A percentile compares a stretch with the other conserved stretches of the same genome.
These are phyloP conservation scores for Tenthredo notha DNA, from an alignment of 2,888 invertebrate genomes.

Conservation along the genomic window DNA sequence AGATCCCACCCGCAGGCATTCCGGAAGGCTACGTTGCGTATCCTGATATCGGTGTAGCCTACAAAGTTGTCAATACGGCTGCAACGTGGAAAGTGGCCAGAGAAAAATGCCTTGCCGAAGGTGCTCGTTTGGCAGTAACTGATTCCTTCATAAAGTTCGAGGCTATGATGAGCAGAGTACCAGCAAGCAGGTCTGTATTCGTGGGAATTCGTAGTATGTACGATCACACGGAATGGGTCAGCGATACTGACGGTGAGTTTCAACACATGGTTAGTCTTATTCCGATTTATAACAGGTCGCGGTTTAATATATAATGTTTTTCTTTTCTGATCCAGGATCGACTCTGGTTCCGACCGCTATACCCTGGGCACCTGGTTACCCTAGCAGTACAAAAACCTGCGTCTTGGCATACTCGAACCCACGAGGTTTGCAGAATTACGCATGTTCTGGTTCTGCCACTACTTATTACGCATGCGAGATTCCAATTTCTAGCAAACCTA, in stretches of 20 bases:
- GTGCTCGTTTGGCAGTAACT: conserved; percentile 6
- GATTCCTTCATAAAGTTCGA: neutral
- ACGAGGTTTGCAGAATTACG: neutral
- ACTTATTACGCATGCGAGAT: neutral
- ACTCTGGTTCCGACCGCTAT: neutral
- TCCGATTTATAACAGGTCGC: neutral
- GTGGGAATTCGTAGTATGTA: conserved; percentile 4
- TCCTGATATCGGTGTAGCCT: conserved; percentile 1
- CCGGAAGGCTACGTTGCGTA: neutral
- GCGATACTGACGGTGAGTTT: neutral
- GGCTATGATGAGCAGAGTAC: neutral
- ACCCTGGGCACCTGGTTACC: conserved; percentile 7
- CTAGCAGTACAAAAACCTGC: neutral
- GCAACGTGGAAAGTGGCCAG: neutral
- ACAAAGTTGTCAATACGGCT: neutral
- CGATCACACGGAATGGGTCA: conserved; percentile 15
- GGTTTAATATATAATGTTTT: neutral
- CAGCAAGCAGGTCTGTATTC: neutral
- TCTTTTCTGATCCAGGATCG: neutral
- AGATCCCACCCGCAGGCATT: neutral
- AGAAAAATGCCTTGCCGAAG: neutral
- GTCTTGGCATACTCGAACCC: neutral
- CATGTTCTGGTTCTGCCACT: neutral
- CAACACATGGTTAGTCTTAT: neutral
- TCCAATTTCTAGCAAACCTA: neutral